A percentile compares a stretch with the other conserved stretches of the same genome.
These are phyloP conservation scores for Sarcophaga peregrina DNA, from an alignment of 1,140 invertebrate species.

Conservation along the genomic window DNA sequence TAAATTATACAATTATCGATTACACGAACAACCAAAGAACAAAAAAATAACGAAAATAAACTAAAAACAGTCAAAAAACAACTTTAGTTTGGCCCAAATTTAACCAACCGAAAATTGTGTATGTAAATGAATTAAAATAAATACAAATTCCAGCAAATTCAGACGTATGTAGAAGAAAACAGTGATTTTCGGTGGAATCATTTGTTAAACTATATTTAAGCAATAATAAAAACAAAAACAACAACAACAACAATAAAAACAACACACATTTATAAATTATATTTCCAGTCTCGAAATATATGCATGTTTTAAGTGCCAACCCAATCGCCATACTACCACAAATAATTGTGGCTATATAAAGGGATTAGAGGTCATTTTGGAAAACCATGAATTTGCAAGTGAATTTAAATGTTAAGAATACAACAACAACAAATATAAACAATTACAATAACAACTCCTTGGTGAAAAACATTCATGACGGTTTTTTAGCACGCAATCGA, in stretches of 20 bases:
- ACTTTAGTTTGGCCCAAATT: neutral
- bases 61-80: too few species aligned
- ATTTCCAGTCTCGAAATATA: neutral
- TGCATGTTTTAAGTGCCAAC: too few species aligned
- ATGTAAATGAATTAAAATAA: neutral
- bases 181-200: constrained; percentile 26
- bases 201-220: neutral
- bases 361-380: neutral
- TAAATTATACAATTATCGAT: constrained; percentile 33
- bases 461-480: constrained; percentile 58
- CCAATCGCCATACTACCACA: neutral
- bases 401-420: constrained; percentile 9
- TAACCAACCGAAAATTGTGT: neutral
- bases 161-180: neutral
- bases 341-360: neutral
- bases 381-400: constrained; percentile 16
- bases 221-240: neutral
- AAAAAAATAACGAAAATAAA: constrained; percentile 9
- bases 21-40: constrained; percentile 2
- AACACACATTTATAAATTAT: neutral
- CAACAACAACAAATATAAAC: neutral
- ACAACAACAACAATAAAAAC: neutral
- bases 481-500: constrained; percentile 60
- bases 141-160: neutral
- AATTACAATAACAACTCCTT: neutral